Evolutionary conservation across 2,113 vertebrate genomes (phyloP), one percentile per base, ranked within the genome.

Genomic region (Myotis lucifugus): DNA sequence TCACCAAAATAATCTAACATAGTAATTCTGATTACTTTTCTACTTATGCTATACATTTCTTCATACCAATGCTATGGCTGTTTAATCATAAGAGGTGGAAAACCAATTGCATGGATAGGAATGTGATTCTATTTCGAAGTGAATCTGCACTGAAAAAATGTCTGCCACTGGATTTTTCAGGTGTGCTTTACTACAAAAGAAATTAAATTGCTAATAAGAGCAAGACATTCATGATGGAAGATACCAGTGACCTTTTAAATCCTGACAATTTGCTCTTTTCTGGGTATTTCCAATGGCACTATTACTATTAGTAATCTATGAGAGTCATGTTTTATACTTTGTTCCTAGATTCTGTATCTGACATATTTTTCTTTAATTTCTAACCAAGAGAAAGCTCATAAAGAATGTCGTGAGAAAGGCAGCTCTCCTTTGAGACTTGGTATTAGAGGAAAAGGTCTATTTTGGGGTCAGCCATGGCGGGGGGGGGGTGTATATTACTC

Each of bases 291-390:
- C 88, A 96, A 27, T 52, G 90, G 72, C 48, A 66, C 88, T 3
- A 54, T 73, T 10, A 8, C 85, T 92, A 96, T 92, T 90, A 96
- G 81, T 92, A 93, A 94, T 84, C 72, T 78, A 42, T 90, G 93
- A 95, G 89, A 93, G 73, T 95, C 77, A 88, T 95, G 90, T 92
- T 97, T 96, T 94, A 96, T 85, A 90, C 90, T 89, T 97, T 93
- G 93, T 93, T 93, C 85, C 90, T 54, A 14, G 67, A 73, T 29
- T 88, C 77, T 83, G 46, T 77, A 86, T 78, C 67, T 96, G 95
- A 97, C 96, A 97, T 96, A 95, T 96, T 97, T 95, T 85, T 96
- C 54, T 97, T 94, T 96, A 93, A 96, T 97, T 96, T 95, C 95
- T 93, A 90, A 93, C 95, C 0, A 0, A 93, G 88, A 90, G 69